Base-by-base conservation (phyloP, 2,888 invertebrate genomes). In the Acleris literana region DNA sequence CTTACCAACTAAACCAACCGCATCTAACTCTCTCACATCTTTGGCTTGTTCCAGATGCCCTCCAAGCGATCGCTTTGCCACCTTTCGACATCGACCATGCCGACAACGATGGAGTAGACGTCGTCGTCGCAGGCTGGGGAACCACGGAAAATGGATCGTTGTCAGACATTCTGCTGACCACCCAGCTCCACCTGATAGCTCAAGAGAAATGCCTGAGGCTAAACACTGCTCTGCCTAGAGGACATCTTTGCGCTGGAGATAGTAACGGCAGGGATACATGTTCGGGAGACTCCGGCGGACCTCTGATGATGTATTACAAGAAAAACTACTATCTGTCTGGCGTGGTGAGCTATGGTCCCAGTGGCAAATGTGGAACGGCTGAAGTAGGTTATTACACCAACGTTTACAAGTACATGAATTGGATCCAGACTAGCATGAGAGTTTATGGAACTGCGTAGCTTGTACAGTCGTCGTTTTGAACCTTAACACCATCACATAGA, bases 81-180 rank as follows among this genome's bases (percentile, higher is more conserved):
- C 16, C 60, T 18, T 9, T 25, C 5, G 55, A 65, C 54, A 18
- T 65, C 11, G 49, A 43, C 3, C 17, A 25, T 5, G 5, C 54
- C 6, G 11, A 39, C 18, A n/a, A 60, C 5, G 43, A 60, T 44
- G 48, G 43, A 43, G 43, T 11, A 9, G 43, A 49, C n/a, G 20
- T 65, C 3, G 7, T 60, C 17, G 60, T 65, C n/a, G 49, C 64
- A 16, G 64, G 64, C 13, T 65, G 64, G 64, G 64, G 64, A 9
- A 25, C 29, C 6, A 51, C 60, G 29, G 64, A 60, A 0, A 29
- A 6, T 29, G 29, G 49, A 22, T 44, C 5, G 3, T 54, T 49
- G 3, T 60, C 60, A 2, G 20, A 44, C 2, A 5, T 65, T 20
- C 60, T 60, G 43, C 60, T 54, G n/a, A 53, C 60, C 1, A 60